Evolutionary conservation across 2,797 vertebrate genomes (phyloP), one percentile per base, ranked within the genome.

Genomic region (Otus scops): DNA sequence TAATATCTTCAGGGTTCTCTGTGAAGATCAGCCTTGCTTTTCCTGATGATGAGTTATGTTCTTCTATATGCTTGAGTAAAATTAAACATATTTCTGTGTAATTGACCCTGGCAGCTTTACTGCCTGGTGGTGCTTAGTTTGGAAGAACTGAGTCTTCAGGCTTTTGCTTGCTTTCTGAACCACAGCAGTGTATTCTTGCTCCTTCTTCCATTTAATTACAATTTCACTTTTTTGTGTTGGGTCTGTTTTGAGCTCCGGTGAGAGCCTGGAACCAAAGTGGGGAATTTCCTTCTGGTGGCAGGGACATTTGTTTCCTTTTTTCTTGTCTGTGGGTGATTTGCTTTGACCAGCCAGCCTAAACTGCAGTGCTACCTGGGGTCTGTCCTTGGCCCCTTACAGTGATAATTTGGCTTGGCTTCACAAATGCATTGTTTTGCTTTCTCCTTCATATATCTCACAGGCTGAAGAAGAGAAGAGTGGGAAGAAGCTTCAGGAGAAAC

Each of bases 401-500:
- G 2, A 10, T 24, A 11, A 26, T 32, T 43, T 79, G n/a, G 4
- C 76, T 63, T 85, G 18, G 48, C 22, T 51, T 27, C 71, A 74
- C 64, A 51, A 26, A 90, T 47, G 53, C 73, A 23, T 83, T 71
- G 53, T 50, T 88, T 64, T 93, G 15, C 20, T 95, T 90, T 65
- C 91, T 73, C 18, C 75, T 75, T 48, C 65, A 0, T 93, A 7
- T 76, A 11, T 97, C 77, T 92, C 65, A 10, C 95, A 99, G 98
- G 92, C 61, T 57, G 95, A 83, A 94, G 97, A 97, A 63, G 95
- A 97, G 51, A 97, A 92, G 13, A 93, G 88, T 50, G 91, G 80
- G 24, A 78, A 67, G 70, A 96, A 98, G 63, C 39, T 87, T 28
- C 96, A 90, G 59, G 82, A 96, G 70, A 96, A 94, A 74, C 68